phyloP scores from a whole-genome alignment of 1,140 invertebrate genomes.

The Drosophila nebulosa region DNA sequence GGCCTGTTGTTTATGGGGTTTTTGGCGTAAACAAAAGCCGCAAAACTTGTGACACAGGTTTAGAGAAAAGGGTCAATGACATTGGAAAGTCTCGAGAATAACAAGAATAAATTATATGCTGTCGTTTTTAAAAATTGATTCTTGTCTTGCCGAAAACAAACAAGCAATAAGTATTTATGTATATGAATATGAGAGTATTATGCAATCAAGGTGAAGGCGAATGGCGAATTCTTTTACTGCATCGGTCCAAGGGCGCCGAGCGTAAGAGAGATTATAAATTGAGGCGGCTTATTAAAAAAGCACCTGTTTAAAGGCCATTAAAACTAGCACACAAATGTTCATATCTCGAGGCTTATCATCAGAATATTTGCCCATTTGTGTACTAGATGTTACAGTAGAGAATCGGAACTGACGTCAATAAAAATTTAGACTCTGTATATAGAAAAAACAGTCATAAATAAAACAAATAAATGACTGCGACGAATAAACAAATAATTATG shows the following conservation, averaged over 20 bases:
- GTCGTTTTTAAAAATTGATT: background rate
- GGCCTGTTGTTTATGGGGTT: background rate
- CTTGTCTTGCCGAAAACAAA: background rate
- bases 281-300: background rate
- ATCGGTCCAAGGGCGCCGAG: no score
- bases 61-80: background rate
- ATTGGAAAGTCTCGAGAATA: background rate
- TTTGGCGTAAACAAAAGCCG: background rate
- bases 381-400: background rate
- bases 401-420: slow-evolving; percentile 31
- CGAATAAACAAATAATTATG: no score
- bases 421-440: background rate
- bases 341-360: slow-evolving; percentile 28
- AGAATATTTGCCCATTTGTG: background rate
- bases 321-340: background rate
- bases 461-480: no score
- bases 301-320: background rate
- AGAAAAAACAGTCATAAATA: background rate
- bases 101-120: slow-evolving; percentile 1
- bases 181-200: background rate
- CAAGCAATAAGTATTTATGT: background rate
- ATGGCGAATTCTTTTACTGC: background rate
- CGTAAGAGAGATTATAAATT: background rate
- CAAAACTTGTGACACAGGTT: background rate
- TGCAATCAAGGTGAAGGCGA: background rate